These are phyloP conservation scores for Vireo altiloquus DNA, from an alignment of 2,113 vertebrate species.

Conservation along the genomic window DNA sequence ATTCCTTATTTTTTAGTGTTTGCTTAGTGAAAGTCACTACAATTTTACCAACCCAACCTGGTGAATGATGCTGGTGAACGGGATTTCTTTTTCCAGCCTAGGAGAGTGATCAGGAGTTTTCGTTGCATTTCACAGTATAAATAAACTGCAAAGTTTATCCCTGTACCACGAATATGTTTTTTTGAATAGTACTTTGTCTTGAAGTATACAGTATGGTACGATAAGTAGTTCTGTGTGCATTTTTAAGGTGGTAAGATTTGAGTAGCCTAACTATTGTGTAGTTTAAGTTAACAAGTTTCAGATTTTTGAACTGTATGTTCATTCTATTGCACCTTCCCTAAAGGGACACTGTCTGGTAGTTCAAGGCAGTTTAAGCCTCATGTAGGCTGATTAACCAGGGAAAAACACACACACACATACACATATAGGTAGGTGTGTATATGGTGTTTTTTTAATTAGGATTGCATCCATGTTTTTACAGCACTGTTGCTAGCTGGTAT, in stretches of 20 bases:
- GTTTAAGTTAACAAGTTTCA: constrained; percentile 66
- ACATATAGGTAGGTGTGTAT: not conserved
- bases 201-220: constrained; percentile 64
- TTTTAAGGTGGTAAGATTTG: constrained; percentile 69
- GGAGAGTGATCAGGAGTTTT: constrained; percentile 63
- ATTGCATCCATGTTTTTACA: not conserved
- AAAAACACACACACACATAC: not conserved
- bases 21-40: constrained; percentile 64
- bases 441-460: not conserved
- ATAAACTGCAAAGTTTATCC: constrained; percentile 76
- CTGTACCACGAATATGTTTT: constrained; percentile 73
- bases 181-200: constrained; percentile 67
- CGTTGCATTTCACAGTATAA: constrained; percentile 75
- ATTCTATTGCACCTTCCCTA: constrained; percentile 65
- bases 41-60: constrained; percentile 60
- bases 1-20: constrained; percentile 61
- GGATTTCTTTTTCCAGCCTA: constrained; percentile 70
- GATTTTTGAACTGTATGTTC: constrained; percentile 64
- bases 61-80: constrained; percentile 57
- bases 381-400: constrained; percentile 44
- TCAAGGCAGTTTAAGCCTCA: constrained; percentile 52
- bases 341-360: constrained; percentile 64
- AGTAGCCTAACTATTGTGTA: constrained; percentile 67
- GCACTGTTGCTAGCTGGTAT: not conserved
- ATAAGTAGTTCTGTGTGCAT: constrained; percentile 64